Evolutionary conservation across 2,113 vertebrate genomes (phyloP).

Genomic region (Pachyramphus minor): DNA sequence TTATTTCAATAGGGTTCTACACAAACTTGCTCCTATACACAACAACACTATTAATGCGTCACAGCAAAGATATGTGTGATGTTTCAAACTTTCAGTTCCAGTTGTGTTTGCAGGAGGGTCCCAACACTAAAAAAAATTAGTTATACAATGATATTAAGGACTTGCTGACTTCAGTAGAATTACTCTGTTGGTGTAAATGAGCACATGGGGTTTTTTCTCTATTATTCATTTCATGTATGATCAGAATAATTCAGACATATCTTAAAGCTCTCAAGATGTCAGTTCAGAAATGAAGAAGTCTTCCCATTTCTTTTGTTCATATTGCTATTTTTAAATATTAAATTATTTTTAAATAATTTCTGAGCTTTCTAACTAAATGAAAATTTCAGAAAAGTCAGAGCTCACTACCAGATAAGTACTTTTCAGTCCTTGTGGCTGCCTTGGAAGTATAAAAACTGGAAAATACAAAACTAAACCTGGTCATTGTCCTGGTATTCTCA

Average conservation of each 20-base stretch:
- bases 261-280: not conserved
- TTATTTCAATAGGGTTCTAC: not conserved
- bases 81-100: not conserved
- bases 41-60: not conserved
- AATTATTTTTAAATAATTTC: not conserved
- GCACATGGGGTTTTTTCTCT: fast-evolving
- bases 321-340: not conserved
- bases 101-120: not conserved
- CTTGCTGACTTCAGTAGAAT: not conserved
- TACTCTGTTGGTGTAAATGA: not conserved
- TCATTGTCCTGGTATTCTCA: not conserved
- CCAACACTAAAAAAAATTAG: not conserved
- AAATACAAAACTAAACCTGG: not conserved
- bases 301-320: not conserved
- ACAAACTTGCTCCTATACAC: not conserved
- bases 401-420: not conserved
- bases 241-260: not conserved
- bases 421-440: not conserved
- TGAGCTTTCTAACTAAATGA: not conserved
- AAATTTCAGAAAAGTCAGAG: not conserved
- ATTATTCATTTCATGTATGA: not conserved
- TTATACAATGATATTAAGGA: not conserved
- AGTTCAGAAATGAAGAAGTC: not conserved
- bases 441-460: not conserved
- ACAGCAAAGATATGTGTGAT: not conserved